phyloP scores from a whole-genome alignment of 1,140 invertebrate genomes.

The Catajapyx aquilonaris region DNA sequence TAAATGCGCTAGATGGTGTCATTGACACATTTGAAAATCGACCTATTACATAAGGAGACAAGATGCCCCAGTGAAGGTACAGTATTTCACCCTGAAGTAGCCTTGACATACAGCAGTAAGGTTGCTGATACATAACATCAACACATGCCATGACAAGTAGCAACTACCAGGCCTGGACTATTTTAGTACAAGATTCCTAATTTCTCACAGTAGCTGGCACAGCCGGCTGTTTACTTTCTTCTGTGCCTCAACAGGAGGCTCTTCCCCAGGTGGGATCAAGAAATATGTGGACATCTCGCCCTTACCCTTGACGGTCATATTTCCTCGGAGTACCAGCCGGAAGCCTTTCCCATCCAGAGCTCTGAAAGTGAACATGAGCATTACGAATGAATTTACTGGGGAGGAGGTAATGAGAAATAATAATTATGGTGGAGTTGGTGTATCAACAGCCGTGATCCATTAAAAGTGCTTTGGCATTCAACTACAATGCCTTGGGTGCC shows the following conservation, averaged over 20 bases:
- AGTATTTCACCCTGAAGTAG: no score
- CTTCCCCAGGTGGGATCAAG: slow-evolving; percentile 20
- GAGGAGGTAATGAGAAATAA: background rate
- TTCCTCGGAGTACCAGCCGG: slow-evolving; percentile 17
- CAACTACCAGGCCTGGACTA: no score
- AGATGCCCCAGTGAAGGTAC: no score
- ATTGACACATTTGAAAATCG: no score
- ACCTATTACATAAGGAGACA: no score
- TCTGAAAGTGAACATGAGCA: slow-evolving; percentile 1
- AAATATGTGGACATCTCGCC: slow-evolving; percentile 25
- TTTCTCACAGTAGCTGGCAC: no score
- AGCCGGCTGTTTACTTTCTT: background rate
- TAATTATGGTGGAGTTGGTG: background rate
- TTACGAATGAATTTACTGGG: background rate
- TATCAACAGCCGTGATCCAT: background rate
- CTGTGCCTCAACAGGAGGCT: slow-evolving; percentile 23
- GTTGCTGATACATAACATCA: no score
- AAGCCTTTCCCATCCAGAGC: slow-evolving; percentile 1
- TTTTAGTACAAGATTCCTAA: no score
- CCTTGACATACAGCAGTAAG: no score
- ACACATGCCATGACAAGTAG: no score
- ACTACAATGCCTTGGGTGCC: background rate
- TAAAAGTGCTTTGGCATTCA: background rate
- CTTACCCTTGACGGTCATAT: slow-evolving; percentile 25
- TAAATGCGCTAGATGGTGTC: no score